These are phyloP conservation scores for Emydura subglobosa DNA, from an alignment of 2,113 vertebrate species.

Conservation along the genomic window DNA sequence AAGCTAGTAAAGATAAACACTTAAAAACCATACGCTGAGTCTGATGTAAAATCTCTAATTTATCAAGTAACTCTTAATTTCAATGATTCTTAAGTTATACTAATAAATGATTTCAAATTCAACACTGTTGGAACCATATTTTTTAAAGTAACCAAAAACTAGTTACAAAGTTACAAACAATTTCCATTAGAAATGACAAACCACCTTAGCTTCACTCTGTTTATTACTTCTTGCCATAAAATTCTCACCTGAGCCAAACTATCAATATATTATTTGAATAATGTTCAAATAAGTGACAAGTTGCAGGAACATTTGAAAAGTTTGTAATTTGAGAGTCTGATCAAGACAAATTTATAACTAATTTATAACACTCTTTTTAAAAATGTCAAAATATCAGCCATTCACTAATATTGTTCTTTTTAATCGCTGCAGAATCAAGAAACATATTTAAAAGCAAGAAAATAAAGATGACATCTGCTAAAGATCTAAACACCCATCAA, in stretches of 20 bases:
- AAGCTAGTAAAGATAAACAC: neutral
- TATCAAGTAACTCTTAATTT: neutral
- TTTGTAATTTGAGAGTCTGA: neutral
- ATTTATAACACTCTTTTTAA: too few species aligned
- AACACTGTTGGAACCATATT: neutral
- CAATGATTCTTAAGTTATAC: neutral
- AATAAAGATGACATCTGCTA: neutral
- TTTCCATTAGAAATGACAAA: too few species aligned
- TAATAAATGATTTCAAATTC: neutral
- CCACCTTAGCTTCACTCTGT: too few species aligned
- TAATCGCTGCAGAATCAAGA: neutral
- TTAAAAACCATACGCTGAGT: neutral
- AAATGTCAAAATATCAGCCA: neutral
- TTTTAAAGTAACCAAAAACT: neutral
- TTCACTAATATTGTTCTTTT: neutral
- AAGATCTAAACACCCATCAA: neutral
- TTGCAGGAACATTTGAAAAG: neutral
- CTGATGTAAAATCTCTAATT: neutral
- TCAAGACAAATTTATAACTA: neutral
- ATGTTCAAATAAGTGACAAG: neutral
- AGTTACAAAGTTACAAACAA: too few species aligned
- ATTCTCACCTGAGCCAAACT: too few species aligned
- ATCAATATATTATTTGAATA: too few species aligned
- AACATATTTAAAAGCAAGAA: neutral
- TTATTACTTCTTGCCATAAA: too few species aligned